Evolutionary conservation across 2,113 vertebrate species (phyloP), one percentile per base, ranked within the genome.

Genomic region (Mesoclemmys tuberculata): DNA sequence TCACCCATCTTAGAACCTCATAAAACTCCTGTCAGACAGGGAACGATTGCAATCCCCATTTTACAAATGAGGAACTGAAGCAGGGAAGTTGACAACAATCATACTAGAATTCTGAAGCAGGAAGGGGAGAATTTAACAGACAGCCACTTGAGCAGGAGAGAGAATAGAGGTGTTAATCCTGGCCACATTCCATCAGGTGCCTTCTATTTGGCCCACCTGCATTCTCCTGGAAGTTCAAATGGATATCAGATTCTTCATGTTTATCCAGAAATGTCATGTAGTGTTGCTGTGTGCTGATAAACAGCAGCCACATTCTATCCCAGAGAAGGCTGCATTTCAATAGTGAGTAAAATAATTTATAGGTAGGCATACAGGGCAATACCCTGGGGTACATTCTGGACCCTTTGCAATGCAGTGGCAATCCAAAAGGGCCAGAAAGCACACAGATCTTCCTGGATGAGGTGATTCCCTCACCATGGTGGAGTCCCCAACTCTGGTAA

Each of bases 1-100:
- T 80, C 85, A 81, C 82, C 87, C 85, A 88, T 64, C 77, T 87
- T 3, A 84, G 77, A 85, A 74, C 64, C 93, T 35, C 3, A 2
- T 2, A 82, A 49, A 84, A 91, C 93, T 81, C 80, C 78, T 86
- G n/a, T 74, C 52, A 90, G 81, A n/a, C 74, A 68, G 54, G 85
- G 85, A 71, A 93, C 29, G 38, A 41, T 79, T 52, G 54, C 61
- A 93, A 91, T 2, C 90, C 84, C 61, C 38, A 35, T 41, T 87
- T 80, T 35, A 19, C 44, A 68, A 41, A 79, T 3, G 41, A 83
- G 82, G 71, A 93, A 55, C 81, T 94, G 85, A 82, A 95, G 91
- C 58, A 22, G 0, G 74, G 75, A 93, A 85, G 56, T 5, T 93
- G 95, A 93, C 97, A 96, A 93, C 80, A 93, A 93, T 93, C 90